phyloP scores from a whole-genome alignment of 2,113 vertebrate species.

The Sciurus niger region DNA sequence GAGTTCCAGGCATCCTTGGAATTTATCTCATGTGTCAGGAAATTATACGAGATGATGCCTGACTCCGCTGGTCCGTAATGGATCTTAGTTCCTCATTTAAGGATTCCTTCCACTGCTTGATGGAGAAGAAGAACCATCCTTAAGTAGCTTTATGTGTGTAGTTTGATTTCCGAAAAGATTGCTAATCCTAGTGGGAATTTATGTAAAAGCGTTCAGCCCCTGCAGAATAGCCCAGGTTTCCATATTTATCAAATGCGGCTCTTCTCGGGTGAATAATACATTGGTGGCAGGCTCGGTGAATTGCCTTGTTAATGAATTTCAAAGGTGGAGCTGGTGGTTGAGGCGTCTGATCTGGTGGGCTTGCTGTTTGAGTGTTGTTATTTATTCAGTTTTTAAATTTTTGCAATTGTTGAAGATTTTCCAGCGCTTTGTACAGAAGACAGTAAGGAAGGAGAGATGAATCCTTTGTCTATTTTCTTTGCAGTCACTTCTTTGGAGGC shows the following conservation, averaged over 20 bases:
- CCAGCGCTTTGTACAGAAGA: neutral
- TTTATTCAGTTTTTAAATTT: neutral
- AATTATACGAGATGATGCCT: neutral
- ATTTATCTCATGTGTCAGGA: neutral
- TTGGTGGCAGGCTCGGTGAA: rapidly evolving
- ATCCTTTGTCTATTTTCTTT: neutral
- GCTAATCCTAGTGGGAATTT: slow-evolving; percentile 45
- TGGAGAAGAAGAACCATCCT: neutral
- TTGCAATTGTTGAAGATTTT: neutral
- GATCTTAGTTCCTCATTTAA: neutral
- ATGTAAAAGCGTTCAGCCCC: slow-evolving; percentile 8
- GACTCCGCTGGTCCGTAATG: neutral
- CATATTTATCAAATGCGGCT: neutral
- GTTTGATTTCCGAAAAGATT: slow-evolving; percentile 57
- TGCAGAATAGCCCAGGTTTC: neutral
- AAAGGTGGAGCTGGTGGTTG: neutral
- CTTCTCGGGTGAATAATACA: neutral
- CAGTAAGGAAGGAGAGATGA: neutral
- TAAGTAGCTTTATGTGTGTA: slow-evolving; percentile 2
- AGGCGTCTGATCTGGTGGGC: neutral
- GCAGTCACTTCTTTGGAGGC: rapidly evolving
- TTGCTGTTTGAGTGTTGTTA: neutral
- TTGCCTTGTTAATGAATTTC: slow-evolving; percentile 14
- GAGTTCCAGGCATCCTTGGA: neutral
- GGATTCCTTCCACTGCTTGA: neutral